Evolutionary conservation across 2,113 vertebrate species (phyloP), one percentile per base, ranked within the genome.

Genomic region (Calidris pugnax): DNA sequence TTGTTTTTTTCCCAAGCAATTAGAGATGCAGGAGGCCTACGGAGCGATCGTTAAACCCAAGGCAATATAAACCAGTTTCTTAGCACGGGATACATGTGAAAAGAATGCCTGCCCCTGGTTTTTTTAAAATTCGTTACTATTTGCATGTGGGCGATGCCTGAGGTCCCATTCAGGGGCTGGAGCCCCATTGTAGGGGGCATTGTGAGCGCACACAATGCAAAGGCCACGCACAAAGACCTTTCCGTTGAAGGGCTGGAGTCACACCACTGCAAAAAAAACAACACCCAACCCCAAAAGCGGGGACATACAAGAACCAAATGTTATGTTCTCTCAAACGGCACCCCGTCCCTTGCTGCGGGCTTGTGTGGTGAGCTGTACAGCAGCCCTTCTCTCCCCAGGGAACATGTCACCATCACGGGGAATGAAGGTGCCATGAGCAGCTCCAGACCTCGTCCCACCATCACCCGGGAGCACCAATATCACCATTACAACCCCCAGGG

Each of bases 401-500:
- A 14, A 5, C 20, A 22, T 7, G 35, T 12, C 48, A 39, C 22
- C 23, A 5, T 2, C 21, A 2, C 55, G 4, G 39, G 12, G 18
- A 12, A 30, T 6, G 5, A 1, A 4, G 41, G 28, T 23, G 75
- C 27, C 51, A 4, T 7, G 1, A 7, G 39, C 3, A 2, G 5
- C 53, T 30, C 64, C 53, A 11, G 35, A 8, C 43, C 57, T 5
- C 2, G 14, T 15, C 8, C 32, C 26, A 2, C 45, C 21, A 1
- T 6, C 16, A 2, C 0, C 7, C n/a, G 9, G 33, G 22, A 8
- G 9, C 6, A 1, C 10, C 2, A 15, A 1, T 10, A 6, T 4
- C 9, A 37, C 59, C 53, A 0, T 4, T 10, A 18, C 68, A 15
- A 18, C 1, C 71, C 71, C 22, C 13, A 20, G 67, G 32, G 13